Conservation (phyloP, 2,797 vertebrate species). For the Hyperoplus lanceolatus region DNA sequence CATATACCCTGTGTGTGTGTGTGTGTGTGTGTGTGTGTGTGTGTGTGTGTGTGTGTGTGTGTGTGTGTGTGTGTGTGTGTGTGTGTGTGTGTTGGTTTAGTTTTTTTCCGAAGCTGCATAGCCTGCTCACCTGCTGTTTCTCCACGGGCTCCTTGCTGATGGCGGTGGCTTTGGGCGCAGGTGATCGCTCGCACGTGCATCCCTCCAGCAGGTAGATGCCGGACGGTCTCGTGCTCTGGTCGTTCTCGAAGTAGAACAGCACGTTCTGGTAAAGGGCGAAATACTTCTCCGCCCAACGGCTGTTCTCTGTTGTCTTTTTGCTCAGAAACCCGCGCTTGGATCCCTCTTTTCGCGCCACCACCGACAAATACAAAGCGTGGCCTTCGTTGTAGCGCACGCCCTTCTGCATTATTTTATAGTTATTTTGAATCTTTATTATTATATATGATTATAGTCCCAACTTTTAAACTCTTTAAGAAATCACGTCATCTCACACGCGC, state of each 20-base stretch:
- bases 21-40: too few species aligned
- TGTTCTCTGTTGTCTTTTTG: constrained; percentile 92
- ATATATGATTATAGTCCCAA: background rate
- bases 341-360: constrained; percentile 92
- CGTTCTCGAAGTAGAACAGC: constrained; percentile 95
- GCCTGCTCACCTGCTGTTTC: constrained; percentile 84
- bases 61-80: too few species aligned
- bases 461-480: constrained; percentile 18
- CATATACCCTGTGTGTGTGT: too few species aligned
- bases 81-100: too few species aligned
- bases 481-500: too few species aligned
- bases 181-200: constrained; percentile 91
- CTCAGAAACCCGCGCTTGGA: constrained; percentile 90
- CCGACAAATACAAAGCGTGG: constrained; percentile 92
- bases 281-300: constrained; percentile 93
- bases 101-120: background rate
- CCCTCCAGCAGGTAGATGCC: constrained; percentile 95
- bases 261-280: constrained; percentile 95
- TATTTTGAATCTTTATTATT: background rate
- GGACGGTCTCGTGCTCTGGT: constrained; percentile 91
- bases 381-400: constrained; percentile 95
- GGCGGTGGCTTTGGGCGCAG: constrained; percentile 88
- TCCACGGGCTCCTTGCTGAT: constrained; percentile 88
- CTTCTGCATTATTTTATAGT: constrained; percentile 88
- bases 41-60: too few species aligned